phyloP scores from a whole-genome alignment of 1,140 invertebrate species.

The Monochamus saltuarius region DNA sequence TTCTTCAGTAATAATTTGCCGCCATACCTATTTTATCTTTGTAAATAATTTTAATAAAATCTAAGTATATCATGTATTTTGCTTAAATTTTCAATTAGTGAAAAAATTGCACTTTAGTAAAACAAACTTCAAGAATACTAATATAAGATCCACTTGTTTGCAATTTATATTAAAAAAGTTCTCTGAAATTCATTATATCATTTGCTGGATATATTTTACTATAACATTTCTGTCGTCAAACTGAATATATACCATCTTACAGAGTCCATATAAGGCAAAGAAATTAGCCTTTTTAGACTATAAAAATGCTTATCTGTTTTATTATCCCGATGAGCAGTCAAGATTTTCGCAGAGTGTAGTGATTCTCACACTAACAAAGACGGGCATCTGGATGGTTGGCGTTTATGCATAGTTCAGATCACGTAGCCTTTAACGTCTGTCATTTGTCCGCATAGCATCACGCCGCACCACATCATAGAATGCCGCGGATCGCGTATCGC shows the following conservation, averaged over 20 bases:
- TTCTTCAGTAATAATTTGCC: too few species aligned
- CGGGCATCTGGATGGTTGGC: slow-evolving; percentile 8
- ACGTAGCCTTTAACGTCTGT: slow-evolving; percentile 41
- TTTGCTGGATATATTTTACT: too few species aligned
- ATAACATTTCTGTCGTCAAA: too few species aligned
- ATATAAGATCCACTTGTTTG: too few species aligned
- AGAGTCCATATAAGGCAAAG: slow-evolving; percentile 17
- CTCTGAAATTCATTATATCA: too few species aligned
- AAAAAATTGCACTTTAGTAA: too few species aligned
- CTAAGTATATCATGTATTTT: too few species aligned
- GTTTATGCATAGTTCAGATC: slow-evolving; percentile 42
- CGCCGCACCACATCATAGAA: slow-evolving; percentile 34
- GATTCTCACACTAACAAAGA: slow-evolving; percentile 29
- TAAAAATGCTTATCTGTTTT: slow-evolving; percentile 27
- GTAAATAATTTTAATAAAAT: too few species aligned
- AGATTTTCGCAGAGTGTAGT: slow-evolving; percentile 26
- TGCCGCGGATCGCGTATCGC: slow-evolving; percentile 35
- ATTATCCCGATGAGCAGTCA: slow-evolving; percentile 18
- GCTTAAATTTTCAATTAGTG: too few species aligned
- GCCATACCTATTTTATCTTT: too few species aligned
- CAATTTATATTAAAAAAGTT: too few species aligned
- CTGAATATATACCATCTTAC: not conserved
- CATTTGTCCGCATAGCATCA: slow-evolving; percentile 44
- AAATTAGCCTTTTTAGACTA: slow-evolving; percentile 17
- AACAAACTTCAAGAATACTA: too few species aligned